Evolutionary conservation across 2,797 vertebrate species (phyloP).

Genomic region (Sebastes wilsoni): DNA sequence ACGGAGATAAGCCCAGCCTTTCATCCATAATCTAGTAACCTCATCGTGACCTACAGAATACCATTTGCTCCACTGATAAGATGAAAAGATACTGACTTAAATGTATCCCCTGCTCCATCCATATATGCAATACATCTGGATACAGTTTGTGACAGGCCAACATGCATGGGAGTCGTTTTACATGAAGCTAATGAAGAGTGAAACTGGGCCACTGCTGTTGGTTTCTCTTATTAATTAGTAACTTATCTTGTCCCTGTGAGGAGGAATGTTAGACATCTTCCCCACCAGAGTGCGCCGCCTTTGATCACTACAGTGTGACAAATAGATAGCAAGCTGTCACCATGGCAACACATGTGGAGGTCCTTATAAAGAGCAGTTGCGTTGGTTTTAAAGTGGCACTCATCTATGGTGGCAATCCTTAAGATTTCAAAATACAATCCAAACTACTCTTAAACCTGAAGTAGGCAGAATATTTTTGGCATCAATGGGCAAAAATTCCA

Average conservation of each 20-base stretch:
- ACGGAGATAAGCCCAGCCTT: constrained; percentile 31
- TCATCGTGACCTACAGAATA: constrained; percentile 42
- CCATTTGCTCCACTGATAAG: constrained; percentile 48
- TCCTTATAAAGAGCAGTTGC: constrained; percentile 71
- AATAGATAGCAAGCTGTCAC: constrained; percentile 84
- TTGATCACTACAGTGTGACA: constrained; percentile 88
- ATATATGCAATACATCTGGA: constrained; percentile 2
- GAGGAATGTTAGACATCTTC: constrained; percentile 78
- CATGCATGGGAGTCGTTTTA: constrained; percentile 2
- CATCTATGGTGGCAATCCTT: too few species aligned
- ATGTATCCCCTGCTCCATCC: not conserved
- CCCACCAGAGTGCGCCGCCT: constrained; percentile 72
- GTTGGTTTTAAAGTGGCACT: constrained; percentile 8
- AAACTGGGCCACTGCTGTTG: constrained; percentile 30
- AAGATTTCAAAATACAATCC: too few species aligned
- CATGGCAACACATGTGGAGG: constrained; percentile 83
- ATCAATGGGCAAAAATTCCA: too few species aligned
- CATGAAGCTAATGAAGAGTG: constrained; percentile 8
- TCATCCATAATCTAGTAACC: constrained; percentile 37
- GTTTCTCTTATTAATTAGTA: constrained; percentile 87
- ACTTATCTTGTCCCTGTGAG: constrained; percentile 78
- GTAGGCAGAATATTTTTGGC: too few species aligned
- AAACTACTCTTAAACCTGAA: too few species aligned
- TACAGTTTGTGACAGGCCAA: constrained; percentile 20
- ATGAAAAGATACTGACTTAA: constrained; percentile 25